phyloP scores from a whole-genome alignment of 2,888 invertebrate genomes.

The Argynnis bischoffii region DNA sequence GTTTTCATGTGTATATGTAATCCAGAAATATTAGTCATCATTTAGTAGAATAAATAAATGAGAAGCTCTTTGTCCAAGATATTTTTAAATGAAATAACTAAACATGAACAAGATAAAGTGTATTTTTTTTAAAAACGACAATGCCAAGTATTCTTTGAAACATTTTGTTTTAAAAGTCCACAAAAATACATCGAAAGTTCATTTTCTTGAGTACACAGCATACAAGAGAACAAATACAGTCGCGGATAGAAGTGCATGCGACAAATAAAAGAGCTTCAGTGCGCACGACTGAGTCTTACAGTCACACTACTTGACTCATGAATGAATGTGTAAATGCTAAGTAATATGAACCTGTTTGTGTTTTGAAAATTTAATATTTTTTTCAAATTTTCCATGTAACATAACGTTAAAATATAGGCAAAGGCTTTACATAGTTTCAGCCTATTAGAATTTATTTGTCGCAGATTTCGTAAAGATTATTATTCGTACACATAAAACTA shows the following conservation, averaged over 20 bases:
- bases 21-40: too few relatives aligned
- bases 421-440: too few relatives aligned
- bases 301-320: constrained; percentile 27
- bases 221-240: constrained; percentile 48
- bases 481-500: too few relatives aligned
- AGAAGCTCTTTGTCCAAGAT: too few relatives aligned
- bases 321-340: constrained; percentile 12
- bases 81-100: too few relatives aligned
- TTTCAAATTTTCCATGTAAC: not conserved
- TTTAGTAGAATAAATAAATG: too few relatives aligned
- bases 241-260: constrained; percentile 46
- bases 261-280: constrained; percentile 33
- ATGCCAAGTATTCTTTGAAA: constrained; percentile 19
- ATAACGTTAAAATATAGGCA: too few relatives aligned
- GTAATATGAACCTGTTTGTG: not conserved
- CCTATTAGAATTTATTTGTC: too few relatives aligned
- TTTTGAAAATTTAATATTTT: not conserved
- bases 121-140: not conserved
- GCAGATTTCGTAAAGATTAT: too few relatives aligned
- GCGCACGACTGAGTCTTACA: constrained; percentile 20
- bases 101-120: not conserved
- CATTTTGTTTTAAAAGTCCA: constrained; percentile 27
- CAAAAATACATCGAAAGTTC: constrained; percentile 41
- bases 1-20: too few relatives aligned
- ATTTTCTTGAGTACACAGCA: constrained; percentile 42